Base-by-base conservation (phyloP, 2,888 invertebrate genomes). In the Nomada hirtipes region DNA sequence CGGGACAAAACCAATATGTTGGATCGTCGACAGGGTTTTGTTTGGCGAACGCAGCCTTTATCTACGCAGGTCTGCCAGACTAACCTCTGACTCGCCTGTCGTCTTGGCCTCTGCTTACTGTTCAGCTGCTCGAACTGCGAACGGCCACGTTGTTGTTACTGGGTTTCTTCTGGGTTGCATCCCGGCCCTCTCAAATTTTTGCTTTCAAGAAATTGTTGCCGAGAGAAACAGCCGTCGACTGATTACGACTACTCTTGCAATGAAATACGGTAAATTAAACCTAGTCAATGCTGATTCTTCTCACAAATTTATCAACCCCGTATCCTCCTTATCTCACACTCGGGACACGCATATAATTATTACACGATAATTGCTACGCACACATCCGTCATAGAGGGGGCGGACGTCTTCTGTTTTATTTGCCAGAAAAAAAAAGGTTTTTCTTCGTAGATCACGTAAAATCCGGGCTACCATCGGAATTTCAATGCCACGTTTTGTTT, bases 11-110 rank as follows among this genome's bases (percentile, higher is more conserved):
- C 57, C 23, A 23, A 23, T 18, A 18, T 1, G 23, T 36, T 23
- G 50, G 55, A 64, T 52, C 36, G 65, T 71, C 70, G 63, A 60
- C 47, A 42, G 57, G 61, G 77, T 81, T 47, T 68, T 83, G 74
- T 83, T 81, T 77, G 77, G 69, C 55, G 76, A 83, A 76, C 79
- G 57, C 63, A 73, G 47, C 23, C 55, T 71, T 75, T 77, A 76
- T 83, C 77, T 81, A 26, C 70, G 55, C 70, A 67, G 80, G 70
- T 57, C 77, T 47, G 63, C 52, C 23, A 59, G 57, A 55, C 55
- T 73, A 80, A 80, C 80, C 83, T 80, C 57, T 20, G 52, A 72
- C 63, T 53, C 71, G 71, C 53, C 77, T 29, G 79, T 55, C 60
- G 52, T 26, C 18, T 76, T 61, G 23, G 18, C 50, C 64, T 47